These are phyloP conservation scores for Ennomos fuscantarius DNA, from an alignment of 2,888 invertebrate genomes.

Conservation along the genomic window DNA sequence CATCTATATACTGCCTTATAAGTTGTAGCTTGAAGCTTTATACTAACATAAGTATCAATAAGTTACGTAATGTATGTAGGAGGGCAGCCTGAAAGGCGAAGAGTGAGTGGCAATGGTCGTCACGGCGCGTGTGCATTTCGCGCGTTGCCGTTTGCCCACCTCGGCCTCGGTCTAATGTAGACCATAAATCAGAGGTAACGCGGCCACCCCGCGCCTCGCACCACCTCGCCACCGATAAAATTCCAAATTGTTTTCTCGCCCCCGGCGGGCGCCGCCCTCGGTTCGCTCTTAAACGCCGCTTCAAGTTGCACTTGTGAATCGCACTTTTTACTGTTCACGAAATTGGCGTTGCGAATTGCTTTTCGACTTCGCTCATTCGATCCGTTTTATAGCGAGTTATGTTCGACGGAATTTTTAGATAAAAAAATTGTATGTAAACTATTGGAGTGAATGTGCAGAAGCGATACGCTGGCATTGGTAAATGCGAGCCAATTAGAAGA, in stretches of 20 bases:
- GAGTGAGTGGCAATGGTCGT: conserved; percentile 63
- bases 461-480: conserved; percentile 80
- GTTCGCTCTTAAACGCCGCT: conserved; percentile 84
- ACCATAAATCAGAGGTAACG: conserved; percentile 81
- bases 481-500: conserved; percentile 85
- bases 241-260: conserved; percentile 84
- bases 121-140: conserved; percentile 70
- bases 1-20: no score
- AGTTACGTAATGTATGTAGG: conserved; percentile 36
- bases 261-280: conserved; percentile 82
- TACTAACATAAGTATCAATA: conserved; percentile 1
- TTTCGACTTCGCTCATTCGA: conserved; percentile 67
- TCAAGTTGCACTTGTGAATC: conserved; percentile 85
- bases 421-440: conserved; percentile 58
- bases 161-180: conserved; percentile 74
- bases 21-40: background rate
- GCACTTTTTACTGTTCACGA: conserved; percentile 83
- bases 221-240: conserved; percentile 78
- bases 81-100: conserved; percentile 41
- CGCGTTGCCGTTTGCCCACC: conserved; percentile 60
- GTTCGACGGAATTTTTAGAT: conserved; percentile 48
- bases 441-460: conserved; percentile 61
- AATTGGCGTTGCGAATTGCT: conserved; percentile 81
- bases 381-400: conserved; percentile 56
- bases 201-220: conserved; percentile 56